These are phyloP conservation scores for Fulmarus glacialis DNA, from an alignment of 2,113 vertebrate species.

Conservation along the genomic window DNA sequence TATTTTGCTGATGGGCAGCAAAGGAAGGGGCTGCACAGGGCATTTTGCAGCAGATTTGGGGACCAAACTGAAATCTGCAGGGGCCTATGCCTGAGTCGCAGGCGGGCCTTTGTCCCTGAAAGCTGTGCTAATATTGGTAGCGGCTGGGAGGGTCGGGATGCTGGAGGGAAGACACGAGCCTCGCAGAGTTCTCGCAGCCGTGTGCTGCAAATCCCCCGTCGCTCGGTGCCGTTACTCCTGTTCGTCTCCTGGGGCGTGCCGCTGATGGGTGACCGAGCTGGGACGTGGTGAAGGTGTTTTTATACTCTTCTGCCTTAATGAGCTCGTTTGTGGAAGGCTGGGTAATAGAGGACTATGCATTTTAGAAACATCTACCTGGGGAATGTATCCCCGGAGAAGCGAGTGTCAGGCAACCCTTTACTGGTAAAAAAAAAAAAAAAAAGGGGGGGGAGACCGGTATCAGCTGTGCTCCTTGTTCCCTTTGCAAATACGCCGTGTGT, in stretches of 20 bases:
- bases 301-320: neutral
- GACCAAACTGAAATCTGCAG: no score
- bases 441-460: neutral
- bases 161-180: neutral
- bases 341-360: neutral
- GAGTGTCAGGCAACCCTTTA: neutral
- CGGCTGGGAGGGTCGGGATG: rapidly evolving
- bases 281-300: neutral
- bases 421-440: neutral
- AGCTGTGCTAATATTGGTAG: neutral
- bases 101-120: neutral
- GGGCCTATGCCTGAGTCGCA: rapidly evolving
- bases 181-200: rapidly evolving
- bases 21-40: neutral
- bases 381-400: neutral
- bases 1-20: neutral
- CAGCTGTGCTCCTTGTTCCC: neutral
- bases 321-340: neutral
- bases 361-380: neutral
- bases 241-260: rapidly evolving
- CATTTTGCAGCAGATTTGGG: neutral
- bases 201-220: neutral
- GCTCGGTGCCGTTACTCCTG: neutral
- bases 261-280: neutral
- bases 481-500: rapidly evolving